A percentile compares a stretch with the other conserved stretches of the same genome.
Conservation (phyloP, 2,113 vertebrate species). For the Tragelaphus scriptus region DNA sequence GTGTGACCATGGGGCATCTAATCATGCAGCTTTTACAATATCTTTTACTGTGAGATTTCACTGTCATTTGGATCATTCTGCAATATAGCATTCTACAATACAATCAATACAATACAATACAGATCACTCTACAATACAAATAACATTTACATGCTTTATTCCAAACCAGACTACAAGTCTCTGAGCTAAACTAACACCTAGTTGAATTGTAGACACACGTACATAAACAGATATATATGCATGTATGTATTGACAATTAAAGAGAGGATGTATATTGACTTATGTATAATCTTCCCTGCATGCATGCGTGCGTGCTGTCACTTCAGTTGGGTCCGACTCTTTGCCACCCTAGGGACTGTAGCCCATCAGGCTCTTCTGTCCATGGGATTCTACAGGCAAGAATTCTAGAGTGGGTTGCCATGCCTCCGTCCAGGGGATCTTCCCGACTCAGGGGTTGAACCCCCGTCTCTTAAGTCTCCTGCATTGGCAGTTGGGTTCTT, state of each 20-base stretch:
- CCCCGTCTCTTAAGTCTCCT: neutral
- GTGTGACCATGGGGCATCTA: neutral
- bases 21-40: neutral
- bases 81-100: neutral
- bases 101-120: neutral
- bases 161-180: neutral
- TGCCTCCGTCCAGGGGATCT: neutral
- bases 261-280: neutral
- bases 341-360: neutral
- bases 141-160: neutral
- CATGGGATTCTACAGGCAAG: neutral
- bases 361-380: neutral
- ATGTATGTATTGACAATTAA: neutral
- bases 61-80: neutral
- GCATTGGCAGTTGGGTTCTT: neutral
- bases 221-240: neutral
- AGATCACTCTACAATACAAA: neutral
- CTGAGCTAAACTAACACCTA: neutral
- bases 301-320: rapidly evolving
- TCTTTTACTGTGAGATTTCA: neutral
- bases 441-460: neutral
- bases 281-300: neutral
- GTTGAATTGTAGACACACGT: neutral
- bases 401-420: neutral
- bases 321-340: rapidly evolving